A percentile compares a stretch with the other conserved stretches of the same genome.
Conservation (phyloP, 1,140 invertebrate species). For the Elymnias hypermnestra region DNA sequence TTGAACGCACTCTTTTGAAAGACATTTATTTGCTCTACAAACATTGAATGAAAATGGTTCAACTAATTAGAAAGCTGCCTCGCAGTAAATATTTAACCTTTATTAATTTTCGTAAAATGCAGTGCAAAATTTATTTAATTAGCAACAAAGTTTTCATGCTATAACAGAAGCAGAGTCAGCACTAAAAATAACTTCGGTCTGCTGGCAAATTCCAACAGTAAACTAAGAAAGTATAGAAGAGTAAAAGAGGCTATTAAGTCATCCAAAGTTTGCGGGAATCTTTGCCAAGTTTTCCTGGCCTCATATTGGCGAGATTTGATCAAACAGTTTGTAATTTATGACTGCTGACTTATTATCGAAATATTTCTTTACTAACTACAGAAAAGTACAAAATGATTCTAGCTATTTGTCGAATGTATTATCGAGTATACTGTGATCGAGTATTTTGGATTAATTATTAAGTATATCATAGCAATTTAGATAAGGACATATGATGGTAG, state of each 20-base stretch:
- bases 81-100: not conserved
- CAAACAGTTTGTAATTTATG: constrained; percentile 6
- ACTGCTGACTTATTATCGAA: constrained; percentile 2
- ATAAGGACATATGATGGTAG: no score
- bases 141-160: not conserved
- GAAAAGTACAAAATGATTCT: not conserved
- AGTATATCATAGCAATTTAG: no score
- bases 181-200: constrained; percentile 11
- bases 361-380: not conserved
- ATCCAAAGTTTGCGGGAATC: constrained; percentile 6
- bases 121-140: not conserved
- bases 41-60: no score
- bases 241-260: constrained; percentile 16
- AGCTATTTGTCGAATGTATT: no score
- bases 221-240: constrained; percentile 10
- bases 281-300: constrained; percentile 6
- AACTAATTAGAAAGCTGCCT: no score
- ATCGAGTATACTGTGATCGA: no score
- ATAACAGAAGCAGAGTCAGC: constrained; percentile 3
- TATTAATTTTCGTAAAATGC: not conserved
- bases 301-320: constrained; percentile 10
- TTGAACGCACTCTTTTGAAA: no score
- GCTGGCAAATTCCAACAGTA: constrained; percentile 6
- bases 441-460: no score
- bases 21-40: no score